Evolutionary conservation across 2,797 vertebrate genomes (phyloP).

Genomic region (Oceanodroma leucorhoa): DNA sequence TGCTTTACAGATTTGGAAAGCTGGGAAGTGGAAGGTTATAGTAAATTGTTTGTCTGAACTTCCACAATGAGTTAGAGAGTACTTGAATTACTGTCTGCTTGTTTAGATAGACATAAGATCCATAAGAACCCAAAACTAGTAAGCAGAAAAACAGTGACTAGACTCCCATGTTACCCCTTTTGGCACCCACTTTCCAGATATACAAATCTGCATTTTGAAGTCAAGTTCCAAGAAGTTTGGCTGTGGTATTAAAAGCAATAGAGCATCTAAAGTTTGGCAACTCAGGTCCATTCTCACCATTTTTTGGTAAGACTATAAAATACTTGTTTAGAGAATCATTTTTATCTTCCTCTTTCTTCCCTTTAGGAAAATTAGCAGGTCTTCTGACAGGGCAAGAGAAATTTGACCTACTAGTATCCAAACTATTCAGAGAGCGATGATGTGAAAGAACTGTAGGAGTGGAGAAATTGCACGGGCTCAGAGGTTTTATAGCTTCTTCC

Average conservation of each 20-base stretch:
- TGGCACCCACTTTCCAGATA: neutral
- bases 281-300: neutral
- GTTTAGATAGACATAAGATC: neutral
- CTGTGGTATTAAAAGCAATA: neutral
- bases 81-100: neutral
- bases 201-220: neutral
- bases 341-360: neutral
- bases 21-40: neutral
- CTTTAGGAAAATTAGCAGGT: neutral
- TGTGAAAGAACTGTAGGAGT: neutral
- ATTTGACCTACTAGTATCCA: neutral
- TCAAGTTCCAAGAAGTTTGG: neutral
- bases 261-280: neutral
- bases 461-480: neutral
- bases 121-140: neutral
- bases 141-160: neutral
- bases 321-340: neutral
- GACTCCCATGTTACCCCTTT: rapidly evolving
- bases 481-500: neutral
- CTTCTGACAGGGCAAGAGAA: neutral
- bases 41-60: neutral
- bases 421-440: neutral
- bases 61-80: neutral
- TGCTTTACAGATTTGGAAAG: neutral
- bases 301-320: neutral